Evolutionary conservation across 1,140 invertebrate genomes (phyloP).

Genomic region (Nephila pilipes): DNA sequence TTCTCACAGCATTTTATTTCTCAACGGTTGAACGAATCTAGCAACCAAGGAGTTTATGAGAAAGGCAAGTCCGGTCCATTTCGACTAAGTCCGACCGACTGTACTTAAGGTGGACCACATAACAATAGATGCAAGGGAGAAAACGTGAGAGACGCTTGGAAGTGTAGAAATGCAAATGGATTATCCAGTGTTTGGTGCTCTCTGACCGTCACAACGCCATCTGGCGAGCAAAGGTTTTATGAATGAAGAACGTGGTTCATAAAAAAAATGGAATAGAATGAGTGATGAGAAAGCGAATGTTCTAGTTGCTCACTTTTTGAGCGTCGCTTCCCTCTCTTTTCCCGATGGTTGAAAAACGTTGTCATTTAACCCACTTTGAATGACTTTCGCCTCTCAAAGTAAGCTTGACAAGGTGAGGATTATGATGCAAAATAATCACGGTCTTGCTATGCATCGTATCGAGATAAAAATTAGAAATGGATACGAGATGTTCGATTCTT

Average conservation of each 20-base stretch:
- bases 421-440: background rate
- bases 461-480: too few species aligned
- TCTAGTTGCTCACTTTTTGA: background rate
- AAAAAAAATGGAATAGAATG: background rate
- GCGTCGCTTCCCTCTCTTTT: background rate
- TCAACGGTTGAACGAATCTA: background rate
- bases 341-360: background rate
- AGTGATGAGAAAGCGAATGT: background rate
- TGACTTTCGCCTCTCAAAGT: background rate
- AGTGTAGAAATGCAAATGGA: conserved; percentile 48
- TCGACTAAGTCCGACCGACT: background rate
- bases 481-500: too few species aligned
- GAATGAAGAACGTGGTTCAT: background rate
- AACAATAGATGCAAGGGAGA: conserved; percentile 30
- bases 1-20: background rate
- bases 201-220: background rate
- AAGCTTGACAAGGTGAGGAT: background rate
- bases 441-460: background rate
- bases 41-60: background rate
- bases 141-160: conserved; percentile 28
- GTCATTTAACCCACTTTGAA: background rate
- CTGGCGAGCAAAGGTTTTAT: background rate
- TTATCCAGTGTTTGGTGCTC: background rate
- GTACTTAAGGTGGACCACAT: background rate
- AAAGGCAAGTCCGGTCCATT: conserved; percentile 21